Evolutionary conservation across 2,888 invertebrate genomes (phyloP), one percentile per base, ranked within the genome.

Genomic region (Pheosia tremula): DNA sequence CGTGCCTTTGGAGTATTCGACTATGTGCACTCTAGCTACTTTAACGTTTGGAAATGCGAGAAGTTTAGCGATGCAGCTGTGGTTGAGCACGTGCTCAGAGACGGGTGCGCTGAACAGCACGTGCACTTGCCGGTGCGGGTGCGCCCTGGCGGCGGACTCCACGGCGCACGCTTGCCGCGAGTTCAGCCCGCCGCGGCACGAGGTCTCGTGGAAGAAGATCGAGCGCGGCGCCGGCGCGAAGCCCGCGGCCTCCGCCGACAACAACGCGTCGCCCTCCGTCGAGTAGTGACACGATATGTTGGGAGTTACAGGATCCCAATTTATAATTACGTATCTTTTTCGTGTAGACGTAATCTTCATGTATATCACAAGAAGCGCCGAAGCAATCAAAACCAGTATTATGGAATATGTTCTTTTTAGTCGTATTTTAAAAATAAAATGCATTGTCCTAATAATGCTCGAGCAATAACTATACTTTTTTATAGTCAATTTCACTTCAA

Each of bases 171-270:
- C 73, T 58, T 74, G 69, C 24, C 71, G 63, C 0, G 68, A 63
- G 11, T 88, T 90, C 37, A 96, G 50, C 36, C 43, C 50, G 6
- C 64, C 64, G 8, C 37, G 39, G 72, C 95, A 95, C 0, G 95
- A 95, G 0, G 96, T 96, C 78, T 95, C 95, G 72, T 95, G 94
- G 75, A 96, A 95, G 78, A 95, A 96, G 67, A 96, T 95, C 53
- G 94, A 94, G 37, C 68, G 58, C 37, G 61, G 10, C 41, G 13
- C 50, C 24, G 50, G 24, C 13, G 50, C 13, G 24, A 50, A 38
- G n/a, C 13, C 36, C n/a, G 11, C 39, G 8, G 10, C 45, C 13
- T 47, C 50, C 38, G 50, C 8, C 39, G 39, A 38, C 11, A 38
- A 38, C 38, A 54, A 38, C 54, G 54, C 54, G 39, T 54, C 54